Base-by-base conservation (phyloP, 2,888 invertebrate genomes). In the Masnerella sp. region DNA sequence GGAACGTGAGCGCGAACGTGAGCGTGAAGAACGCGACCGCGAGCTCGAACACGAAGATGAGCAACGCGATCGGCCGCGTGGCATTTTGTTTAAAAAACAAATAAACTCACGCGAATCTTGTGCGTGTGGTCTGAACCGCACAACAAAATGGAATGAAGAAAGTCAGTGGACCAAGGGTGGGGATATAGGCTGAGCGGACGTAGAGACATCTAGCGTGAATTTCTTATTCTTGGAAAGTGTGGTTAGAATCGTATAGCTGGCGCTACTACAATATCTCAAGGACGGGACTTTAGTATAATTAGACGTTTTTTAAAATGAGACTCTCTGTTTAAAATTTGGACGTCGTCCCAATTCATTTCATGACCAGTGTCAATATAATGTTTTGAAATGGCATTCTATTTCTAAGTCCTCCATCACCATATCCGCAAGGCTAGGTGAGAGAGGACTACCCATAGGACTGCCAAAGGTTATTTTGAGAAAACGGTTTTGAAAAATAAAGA, bases 11-110 rank as follows among this genome's bases (percentile, higher is more conserved):
- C 25, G 25, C 25, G 25, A 25, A 25, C 25, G 7, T 7, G 25
- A 25, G 7, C 25, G 7, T 25, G 25, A 25, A 25, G 36, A 36
- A 36, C 36, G 36, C 36, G 36, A 36, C 12, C 36, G 36, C 36
- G 36, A 28, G 7, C 28, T 7, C 28, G 28, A 36, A 5, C 36
- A 11, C 36, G 36, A 36, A 36, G 8, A 2, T n/a, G 36, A 36
- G 2, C 28, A n/a, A 28, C 28, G 28, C 28, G 28, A 28, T 28
- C n/a, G 7, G 28, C n/a, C 8, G 28, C 28, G 28, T n/a, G 28
- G 28, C 28, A 28, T 28, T 9, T 28, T 28, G 7, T 9, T 28
- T 9, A n/a, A n/a, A 9, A 9, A 28, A 9, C 7, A 28, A 28
- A 28, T 9, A 28, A 28, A 7, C 28, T 7, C 28, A n/a, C 28